Evolutionary conservation across 2,113 vertebrate species (phyloP).

Genomic region (Cololabis saira): DNA sequence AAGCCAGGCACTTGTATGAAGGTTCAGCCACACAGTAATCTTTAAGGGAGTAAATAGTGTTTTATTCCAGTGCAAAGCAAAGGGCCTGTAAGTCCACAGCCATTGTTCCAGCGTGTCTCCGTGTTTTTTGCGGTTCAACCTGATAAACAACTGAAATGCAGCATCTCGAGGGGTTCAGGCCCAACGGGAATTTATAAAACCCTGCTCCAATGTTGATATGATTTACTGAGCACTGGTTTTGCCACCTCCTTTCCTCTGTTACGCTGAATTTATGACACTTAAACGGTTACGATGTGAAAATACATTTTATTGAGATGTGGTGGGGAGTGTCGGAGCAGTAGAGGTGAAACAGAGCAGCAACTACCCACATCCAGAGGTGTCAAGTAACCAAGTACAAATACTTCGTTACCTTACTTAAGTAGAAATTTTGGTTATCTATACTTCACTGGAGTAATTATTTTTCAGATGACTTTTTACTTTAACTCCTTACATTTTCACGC

Average conservation of each 20-base stretch:
- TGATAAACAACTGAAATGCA: constrained; percentile 40
- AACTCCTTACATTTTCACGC: no score
- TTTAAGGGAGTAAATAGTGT: constrained; percentile 55
- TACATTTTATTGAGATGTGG: no score
- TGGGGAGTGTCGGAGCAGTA: neutral
- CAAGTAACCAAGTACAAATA: no score
- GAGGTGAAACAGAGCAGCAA: constrained; percentile 36
- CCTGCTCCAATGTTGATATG: constrained; percentile 10
- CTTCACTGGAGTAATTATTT: no score
- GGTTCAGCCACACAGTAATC: constrained; percentile 47
- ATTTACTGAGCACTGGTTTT: constrained; percentile 38
- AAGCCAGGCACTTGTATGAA: constrained; percentile 64
- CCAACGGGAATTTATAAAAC: constrained; percentile 32
- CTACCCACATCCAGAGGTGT: constrained; percentile 5
- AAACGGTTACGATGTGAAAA: no score
- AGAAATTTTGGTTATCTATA: no score
- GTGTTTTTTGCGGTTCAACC: constrained; percentile 55
- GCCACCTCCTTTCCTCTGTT: neutral
- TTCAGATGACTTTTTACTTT: no score
- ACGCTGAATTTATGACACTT: no score
- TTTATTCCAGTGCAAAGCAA: constrained; percentile 59
- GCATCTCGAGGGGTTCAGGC: constrained; percentile 20
- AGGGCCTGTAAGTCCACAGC: constrained; percentile 31
- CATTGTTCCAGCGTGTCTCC: constrained; percentile 36
- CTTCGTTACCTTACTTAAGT: no score